Base-by-base conservation (phyloP, 2,797 vertebrate species). In the Anas bernieri region DNA sequence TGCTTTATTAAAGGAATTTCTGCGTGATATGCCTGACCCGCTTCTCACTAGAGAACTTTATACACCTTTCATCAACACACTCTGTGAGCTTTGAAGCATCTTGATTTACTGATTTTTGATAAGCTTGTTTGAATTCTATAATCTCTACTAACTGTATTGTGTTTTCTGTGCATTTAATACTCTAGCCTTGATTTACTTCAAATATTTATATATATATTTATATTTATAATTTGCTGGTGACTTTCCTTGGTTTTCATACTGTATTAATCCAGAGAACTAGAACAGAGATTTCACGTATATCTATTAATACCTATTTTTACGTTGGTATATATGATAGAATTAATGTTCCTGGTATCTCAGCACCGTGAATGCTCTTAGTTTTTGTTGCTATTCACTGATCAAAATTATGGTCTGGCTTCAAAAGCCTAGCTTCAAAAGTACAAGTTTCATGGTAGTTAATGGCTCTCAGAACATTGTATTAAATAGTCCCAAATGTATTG, bases 21-120 rank as follows among this genome's bases (percentile, higher is more conserved):
- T 99, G 77, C 97, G 99, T 96, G 99, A 99, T 97, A 98, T 99
- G 98, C 98, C 99, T 11, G 99, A 99, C 94, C 98, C 99, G 0
- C 98, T 99, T 88, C 98, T 99, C 72, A 99, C 99, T 74, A 98
- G 98, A 97, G 99, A 99, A 93, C 99, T 99, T 64, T 99, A 99
- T 92, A 99, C 98, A 1, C 98, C 99, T 86, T 99, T 99, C 97
- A 99, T 99, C 98, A 99, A 99, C 96, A 98, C 98, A 35, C 97
- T 99, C 94, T 97, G 99, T 99, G 97, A 98, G 99, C 92, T 95
- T 37, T 68, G 15, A 23, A 64, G 33, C 46, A 35, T 90, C 79
- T 81, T 89, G 12, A 63, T 88, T 84, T 83, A 46, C 13, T 4
- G 2, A 1, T 92, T 91, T 81, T 63, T n/a, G 87, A 80, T 50